Percentiles rank a stretch among this genome's conserved stretches.
Conservation (phyloP, 2,888 invertebrate species). For the Muscina levida region DNA sequence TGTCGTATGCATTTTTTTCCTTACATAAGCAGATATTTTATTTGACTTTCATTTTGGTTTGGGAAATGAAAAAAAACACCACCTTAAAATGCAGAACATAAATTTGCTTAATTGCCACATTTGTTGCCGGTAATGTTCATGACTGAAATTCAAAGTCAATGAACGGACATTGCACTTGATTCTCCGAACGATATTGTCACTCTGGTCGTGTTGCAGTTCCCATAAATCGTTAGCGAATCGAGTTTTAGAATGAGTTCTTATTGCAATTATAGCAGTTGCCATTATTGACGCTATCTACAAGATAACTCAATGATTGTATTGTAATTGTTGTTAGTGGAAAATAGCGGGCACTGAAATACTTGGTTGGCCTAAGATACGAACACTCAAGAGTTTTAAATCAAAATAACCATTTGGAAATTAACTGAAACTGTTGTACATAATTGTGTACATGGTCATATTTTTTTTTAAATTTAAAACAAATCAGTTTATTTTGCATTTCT, state of each 20-base stretch:
- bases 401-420: too few relatives aligned
- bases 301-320: background rate
- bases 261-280: background rate
- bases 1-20: background rate
- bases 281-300: background rate
- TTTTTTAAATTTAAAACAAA: too few relatives aligned
- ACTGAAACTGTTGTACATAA: too few relatives aligned
- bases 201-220: background rate
- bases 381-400: too few relatives aligned
- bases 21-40: background rate
- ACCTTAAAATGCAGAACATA: conserved; percentile 1
- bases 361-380: too few relatives aligned
- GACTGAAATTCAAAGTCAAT: conserved; percentile 46
- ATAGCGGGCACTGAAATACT: too few relatives aligned
- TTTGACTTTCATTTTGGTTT: background rate
- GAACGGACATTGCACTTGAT: conserved; percentile 61
- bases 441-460: too few relatives aligned
- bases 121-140: background rate
- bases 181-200: conserved; percentile 25
- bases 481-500: too few relatives aligned
- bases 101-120: conserved; percentile 33
- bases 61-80: conserved; percentile 7
- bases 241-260: background rate
- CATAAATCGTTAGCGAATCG: too few relatives aligned
- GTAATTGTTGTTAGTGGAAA: too few relatives aligned